These are phyloP conservation scores for Drosophila merina DNA, from an alignment of 2,888 invertebrate genomes.

Conservation along the genomic window DNA sequence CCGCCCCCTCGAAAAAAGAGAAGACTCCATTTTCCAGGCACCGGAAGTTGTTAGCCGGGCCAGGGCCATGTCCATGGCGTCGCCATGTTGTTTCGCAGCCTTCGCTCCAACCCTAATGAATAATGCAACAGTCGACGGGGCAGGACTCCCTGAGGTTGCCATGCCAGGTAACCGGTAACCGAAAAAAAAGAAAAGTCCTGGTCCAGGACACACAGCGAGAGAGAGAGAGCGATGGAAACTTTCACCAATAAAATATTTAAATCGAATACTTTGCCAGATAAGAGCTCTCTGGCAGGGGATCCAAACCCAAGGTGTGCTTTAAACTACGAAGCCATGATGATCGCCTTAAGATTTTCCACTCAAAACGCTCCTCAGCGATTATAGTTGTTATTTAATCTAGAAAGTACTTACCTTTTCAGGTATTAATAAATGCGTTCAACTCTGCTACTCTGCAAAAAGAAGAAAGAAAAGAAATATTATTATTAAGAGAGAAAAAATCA, in stretches of 20 bases:
- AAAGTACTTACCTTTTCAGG: background rate
- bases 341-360: background rate
- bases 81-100: conserved; percentile 33
- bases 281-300: background rate
- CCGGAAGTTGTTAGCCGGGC: conserved; percentile 45
- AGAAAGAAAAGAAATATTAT: conserved; percentile 3
- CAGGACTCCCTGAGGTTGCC: conserved; percentile 38
- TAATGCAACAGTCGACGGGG: conserved; percentile 51
- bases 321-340: conserved; percentile 22
- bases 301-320: conserved; percentile 3
- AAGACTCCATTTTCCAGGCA: background rate
- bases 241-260: conserved; percentile 74
- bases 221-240: conserved; percentile 26
- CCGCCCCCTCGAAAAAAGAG: conserved; percentile 3
- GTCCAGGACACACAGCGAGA: no score
- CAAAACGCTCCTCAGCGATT: background rate
- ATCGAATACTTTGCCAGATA: conserved; percentile 51
- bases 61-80: conserved; percentile 16
- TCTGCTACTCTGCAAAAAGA: background rate
- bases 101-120: conserved; percentile 41
- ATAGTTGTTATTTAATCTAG: no score
- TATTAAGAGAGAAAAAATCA: background rate
- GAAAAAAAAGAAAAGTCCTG: conserved; percentile 35
- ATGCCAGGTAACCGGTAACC: conserved; percentile 30
- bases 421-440: background rate